These are phyloP conservation scores for Eudasyphora cyanicolor DNA, from an alignment of 2,888 invertebrate species.

Conservation along the genomic window DNA sequence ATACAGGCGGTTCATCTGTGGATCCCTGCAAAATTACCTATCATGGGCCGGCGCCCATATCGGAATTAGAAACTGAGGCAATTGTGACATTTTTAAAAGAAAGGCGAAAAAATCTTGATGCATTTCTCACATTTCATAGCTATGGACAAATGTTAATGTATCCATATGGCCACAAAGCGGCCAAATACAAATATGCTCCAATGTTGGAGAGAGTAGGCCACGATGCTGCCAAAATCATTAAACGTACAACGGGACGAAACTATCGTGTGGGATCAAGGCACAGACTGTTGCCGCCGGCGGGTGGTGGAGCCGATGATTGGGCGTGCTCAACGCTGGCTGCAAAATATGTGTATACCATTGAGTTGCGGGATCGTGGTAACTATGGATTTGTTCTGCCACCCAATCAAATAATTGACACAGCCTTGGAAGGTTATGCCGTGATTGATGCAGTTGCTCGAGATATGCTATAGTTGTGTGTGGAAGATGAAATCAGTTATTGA, in stretches of 20 bases:
- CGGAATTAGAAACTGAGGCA: constrained; percentile 91
- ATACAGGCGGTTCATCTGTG: constrained; percentile 83
- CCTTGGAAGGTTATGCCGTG: constrained; percentile 73
- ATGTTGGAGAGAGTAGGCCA: constrained; percentile 72
- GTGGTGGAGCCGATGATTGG: constrained; percentile 78
- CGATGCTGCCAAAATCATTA: constrained; percentile 71
- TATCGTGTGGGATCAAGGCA: constrained; percentile 73
- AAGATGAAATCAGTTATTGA: neutral
- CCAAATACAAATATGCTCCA: constrained; percentile 71
- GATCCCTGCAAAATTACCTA: constrained; percentile 89
- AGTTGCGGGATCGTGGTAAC: constrained; percentile 74
- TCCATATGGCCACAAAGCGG: constrained; percentile 76
- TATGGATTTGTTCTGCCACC: constrained; percentile 75
- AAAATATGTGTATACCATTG: constrained; percentile 76
- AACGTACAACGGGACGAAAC: constrained; percentile 70
- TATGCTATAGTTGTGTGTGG: constrained; percentile 30
- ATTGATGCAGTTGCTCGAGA: constrained; percentile 73
- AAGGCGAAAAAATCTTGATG: constrained; percentile 82
- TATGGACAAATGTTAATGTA: constrained; percentile 81
- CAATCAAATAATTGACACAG: constrained; percentile 72
- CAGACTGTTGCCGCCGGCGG: constrained; percentile 74
- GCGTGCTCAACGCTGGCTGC: constrained; percentile 70
- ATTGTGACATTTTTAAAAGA: constrained; percentile 80
- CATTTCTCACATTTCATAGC: constrained; percentile 89
- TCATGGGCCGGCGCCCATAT: constrained; percentile 87